phyloP scores from a whole-genome alignment of 2,797 vertebrate species.

The Poecilia wingei region DNA sequence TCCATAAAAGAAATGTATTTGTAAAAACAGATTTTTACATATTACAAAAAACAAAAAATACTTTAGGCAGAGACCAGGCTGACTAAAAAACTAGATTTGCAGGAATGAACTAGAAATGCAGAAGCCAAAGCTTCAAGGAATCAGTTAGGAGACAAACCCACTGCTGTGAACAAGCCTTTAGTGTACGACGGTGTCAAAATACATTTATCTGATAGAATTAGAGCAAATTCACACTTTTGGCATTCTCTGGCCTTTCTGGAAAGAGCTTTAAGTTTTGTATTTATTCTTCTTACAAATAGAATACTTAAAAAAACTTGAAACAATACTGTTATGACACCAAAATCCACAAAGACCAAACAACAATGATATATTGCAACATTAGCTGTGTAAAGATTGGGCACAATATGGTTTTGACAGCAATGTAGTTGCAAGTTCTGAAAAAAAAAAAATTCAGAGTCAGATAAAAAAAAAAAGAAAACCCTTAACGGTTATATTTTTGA shows the following conservation, averaged over 20 bases:
- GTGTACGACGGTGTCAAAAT: neutral
- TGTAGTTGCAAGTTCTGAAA: neutral
- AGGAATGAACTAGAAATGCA: neutral
- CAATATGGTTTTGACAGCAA: neutral
- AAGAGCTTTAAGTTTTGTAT: neutral
- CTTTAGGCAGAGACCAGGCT: too few species aligned
- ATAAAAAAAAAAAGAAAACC: neutral
- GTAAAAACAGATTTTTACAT: too few species aligned
- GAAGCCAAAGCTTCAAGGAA: neutral
- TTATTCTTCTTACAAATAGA: neutral
- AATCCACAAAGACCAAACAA: neutral
- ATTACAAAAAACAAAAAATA: too few species aligned
- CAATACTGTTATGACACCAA: neutral
- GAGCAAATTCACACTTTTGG: neutral
- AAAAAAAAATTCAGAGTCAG: neutral
- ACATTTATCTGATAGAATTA: neutral
- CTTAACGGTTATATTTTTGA: neutral
- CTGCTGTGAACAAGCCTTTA: neutral
- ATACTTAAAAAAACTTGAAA: neutral
- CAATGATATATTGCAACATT: neutral
- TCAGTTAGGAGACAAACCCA: neutral
- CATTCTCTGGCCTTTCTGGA: neutral
- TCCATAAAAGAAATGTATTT: neutral
- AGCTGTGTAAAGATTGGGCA: neutral
- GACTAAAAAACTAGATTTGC: too few species aligned